Base-by-base conservation (phyloP, 2,797 vertebrate genomes). In the Coranthus polyacanthus region DNA sequence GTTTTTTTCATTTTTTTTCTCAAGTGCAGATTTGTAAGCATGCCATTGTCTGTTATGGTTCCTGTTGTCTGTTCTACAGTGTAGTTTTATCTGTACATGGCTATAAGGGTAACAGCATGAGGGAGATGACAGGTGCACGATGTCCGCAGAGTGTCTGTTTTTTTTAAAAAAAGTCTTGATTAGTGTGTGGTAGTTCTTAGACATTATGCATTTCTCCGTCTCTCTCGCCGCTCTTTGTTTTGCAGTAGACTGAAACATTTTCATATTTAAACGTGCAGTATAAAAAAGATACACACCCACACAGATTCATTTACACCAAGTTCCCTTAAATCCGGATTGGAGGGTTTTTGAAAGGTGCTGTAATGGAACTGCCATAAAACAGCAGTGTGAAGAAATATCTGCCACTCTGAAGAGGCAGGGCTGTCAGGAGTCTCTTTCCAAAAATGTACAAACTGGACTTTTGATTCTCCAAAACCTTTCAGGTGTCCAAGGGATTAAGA, bases 21-120 rank as follows among this genome's bases (percentile, higher is more conserved):
- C 78, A 84, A 92, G 91, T 93, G 93, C 93, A 93, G 89, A 87
- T 91, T 92, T 89, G 87, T 93, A 93, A 94, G 92, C 94, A 94
- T 94, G 94, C 94, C 92, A 81, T 92, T 84, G 83, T 91, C 90
- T 90, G 84, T 92, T 86, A 89, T 81, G 83, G 83, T 81, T 91
- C 85, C 85, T 82, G 83, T 88, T 85, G 83, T 88, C 87, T 93
- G 87, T 91, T 90, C 88, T 93, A 91, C 89, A 85, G 76, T 84
- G 83, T 88, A 80, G 78, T 84, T 90, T 89, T 81, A 91, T 84
- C 87, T 93, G 86, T 92, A 92, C 89, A 92, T 85, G 89, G 86
- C 87, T 87, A 89, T 86, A 83, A 88, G 83, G 60, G 57, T 69
- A 82, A 85, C 79, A 88, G 83, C 76, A 81, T 51, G 42, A 83